These are phyloP conservation scores for Propithecus perrieri DNA, from an alignment of 2,797 vertebrate species.

Conservation along the genomic window DNA sequence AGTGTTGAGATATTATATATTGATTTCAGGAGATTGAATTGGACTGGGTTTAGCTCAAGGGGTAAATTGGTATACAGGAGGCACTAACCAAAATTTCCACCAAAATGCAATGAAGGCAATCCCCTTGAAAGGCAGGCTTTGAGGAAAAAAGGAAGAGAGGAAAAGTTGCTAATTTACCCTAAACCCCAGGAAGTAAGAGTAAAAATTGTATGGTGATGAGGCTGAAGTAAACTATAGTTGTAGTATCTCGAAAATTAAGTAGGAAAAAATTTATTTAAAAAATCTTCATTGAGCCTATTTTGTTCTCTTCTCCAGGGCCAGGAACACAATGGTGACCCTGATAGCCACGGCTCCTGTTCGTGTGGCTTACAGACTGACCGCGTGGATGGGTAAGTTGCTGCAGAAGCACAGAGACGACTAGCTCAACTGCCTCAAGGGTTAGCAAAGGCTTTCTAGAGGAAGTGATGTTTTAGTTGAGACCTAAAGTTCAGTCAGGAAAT, in stretches of 20 bases:
- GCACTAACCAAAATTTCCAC: conserved; percentile 24
- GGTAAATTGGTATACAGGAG: neutral
- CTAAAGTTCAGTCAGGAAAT: conserved; percentile 13
- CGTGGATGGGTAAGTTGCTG: no score
- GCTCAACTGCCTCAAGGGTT: neutral
- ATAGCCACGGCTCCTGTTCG: neutral
- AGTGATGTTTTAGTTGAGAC: neutral
- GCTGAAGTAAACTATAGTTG: neutral
- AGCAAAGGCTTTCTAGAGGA: neutral
- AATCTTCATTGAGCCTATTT: neutral
- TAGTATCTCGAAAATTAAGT: neutral
- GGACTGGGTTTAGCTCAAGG: neutral
- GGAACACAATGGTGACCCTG: neutral
- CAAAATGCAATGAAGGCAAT: conserved; percentile 3
- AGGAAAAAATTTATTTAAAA: neutral
- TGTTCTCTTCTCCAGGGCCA: neutral
- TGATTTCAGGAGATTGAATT: conserved; percentile 50
- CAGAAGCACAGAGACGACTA: neutral
- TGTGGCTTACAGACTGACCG: neutral
- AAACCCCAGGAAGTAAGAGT: neutral
- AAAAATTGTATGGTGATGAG: neutral
- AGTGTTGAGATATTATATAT: conserved; percentile 19
- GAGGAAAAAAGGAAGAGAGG: neutral
- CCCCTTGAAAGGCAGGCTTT: neutral
- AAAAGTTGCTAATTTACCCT: neutral